Base-by-base conservation (phyloP, 2,888 invertebrate genomes). In the Galeopsomyia nigrocyanea region DNA sequence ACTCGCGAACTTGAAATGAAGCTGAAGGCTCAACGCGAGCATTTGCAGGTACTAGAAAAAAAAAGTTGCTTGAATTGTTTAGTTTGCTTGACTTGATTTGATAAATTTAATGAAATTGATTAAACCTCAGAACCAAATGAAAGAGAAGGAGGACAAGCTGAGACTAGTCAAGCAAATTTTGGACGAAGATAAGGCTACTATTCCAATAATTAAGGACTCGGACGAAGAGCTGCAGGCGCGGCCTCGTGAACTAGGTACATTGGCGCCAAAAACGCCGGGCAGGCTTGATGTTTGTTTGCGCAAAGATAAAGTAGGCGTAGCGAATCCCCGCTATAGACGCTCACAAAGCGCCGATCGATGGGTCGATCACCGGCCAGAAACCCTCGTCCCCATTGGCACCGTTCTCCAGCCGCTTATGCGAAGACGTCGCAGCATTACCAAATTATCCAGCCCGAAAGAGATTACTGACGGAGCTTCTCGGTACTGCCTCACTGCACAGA, bases 401-500 rank as follows among this genome's bases (percentile, higher is more conserved):
- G 93, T 98, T 1, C 88, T 96, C 84, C 97, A 97, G 83, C 97
- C 98, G 0, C 89, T 91, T 63, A 92, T 97, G 81, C 90, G 92
- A 73, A 92, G 93, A 82, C 91, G 94, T 78, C 95, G 95, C 84
- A 95, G 97, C 0, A 90, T 98, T 0, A 92, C 93, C 9, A 94
- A 95, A 83, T 87, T 98, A 16, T 93, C 93, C 0, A 93, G 92
- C 76, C 92, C 94, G 0, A 94, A 93, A 76, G 92, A 86, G 57
- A 85, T 86, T 21, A 84, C 81, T 9, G 86, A 86, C 14, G 86
- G 86, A 3, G 86, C 89, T 21, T 92, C 93, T 0, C 97, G 97
- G 82, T 99, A 99, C 85, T 95, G 97, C 77, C 89, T 99, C 0
- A 93, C 97, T 19, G 94, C 97, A 0, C 98, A 99, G 87, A 95